Evolutionary conservation across 2,797 vertebrate genomes (phyloP).

Genomic region (Acanthurus leucopareius): DNA sequence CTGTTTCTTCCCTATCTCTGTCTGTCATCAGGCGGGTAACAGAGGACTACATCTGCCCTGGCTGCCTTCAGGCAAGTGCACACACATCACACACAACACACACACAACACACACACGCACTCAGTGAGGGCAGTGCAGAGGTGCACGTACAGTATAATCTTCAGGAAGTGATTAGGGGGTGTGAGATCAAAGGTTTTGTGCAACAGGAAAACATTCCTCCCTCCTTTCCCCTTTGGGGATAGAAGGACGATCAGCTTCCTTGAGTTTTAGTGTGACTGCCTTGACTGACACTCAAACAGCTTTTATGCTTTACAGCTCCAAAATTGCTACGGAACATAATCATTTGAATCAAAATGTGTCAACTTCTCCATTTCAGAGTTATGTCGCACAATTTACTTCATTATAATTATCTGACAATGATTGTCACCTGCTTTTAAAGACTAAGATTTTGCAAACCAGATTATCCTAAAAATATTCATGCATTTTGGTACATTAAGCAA

Average conservation of each 20-base stretch:
- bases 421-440: too few relatives aligned
- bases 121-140: conserved; percentile 60
- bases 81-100: conserved; percentile 6
- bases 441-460: too few relatives aligned
- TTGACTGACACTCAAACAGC: conserved; percentile 17
- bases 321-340: neutral
- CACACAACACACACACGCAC: conserved; percentile 36
- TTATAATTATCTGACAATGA: too few relatives aligned
- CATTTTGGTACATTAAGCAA: too few relatives aligned
- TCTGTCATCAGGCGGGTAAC: conserved; percentile 70
- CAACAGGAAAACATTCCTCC: conserved; percentile 70
- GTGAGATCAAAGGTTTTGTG: conserved; percentile 74
- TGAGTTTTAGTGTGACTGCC: conserved; percentile 28
- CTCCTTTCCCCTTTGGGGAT: conserved; percentile 44
- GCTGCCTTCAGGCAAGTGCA: conserved; percentile 41
- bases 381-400: too few relatives aligned
- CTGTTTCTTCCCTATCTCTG: conserved; percentile 66
- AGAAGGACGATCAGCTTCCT: conserved; percentile 53
- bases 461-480: too few relatives aligned
- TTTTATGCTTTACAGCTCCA: neutral
- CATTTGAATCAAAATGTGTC: neutral
- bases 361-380: too few relatives aligned
- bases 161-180: conserved; percentile 80
- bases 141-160: conserved; percentile 80
- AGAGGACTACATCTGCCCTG: conserved; percentile 59